Evolutionary conservation across 2,797 vertebrate genomes (phyloP).

Genomic region (Falco concolor): DNA sequence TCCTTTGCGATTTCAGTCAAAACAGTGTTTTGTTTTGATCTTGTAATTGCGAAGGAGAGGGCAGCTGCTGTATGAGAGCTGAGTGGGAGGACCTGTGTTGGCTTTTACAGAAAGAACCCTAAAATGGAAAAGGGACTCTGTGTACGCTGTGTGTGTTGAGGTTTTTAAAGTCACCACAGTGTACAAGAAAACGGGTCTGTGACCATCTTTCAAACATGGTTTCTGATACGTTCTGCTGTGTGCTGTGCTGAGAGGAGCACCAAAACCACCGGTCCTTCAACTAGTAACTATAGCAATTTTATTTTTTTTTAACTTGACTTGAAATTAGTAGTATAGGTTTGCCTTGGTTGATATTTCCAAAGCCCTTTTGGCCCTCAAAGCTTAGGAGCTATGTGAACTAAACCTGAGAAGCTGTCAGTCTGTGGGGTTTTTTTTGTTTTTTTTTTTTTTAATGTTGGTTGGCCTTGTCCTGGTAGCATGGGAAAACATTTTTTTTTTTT

Average conservation of each 20-base stretch:
- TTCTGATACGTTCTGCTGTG: not conserved
- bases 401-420: not conserved
- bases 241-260: not conserved
- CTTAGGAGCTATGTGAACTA: not conserved
- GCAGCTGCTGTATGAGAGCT: conserved; percentile 8
- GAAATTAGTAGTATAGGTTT: not conserved
- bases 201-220: not conserved
- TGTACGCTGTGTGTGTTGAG: not conserved
- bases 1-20: conserved; percentile 57
- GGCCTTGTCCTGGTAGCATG: not conserved
- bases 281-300: not conserved
- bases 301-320: not conserved
- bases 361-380: not conserved
- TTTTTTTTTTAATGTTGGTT: not conserved
- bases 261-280: not conserved
- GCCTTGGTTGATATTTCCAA: not conserved
- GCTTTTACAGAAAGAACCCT: conserved; percentile 15
- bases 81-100: conserved; percentile 40
- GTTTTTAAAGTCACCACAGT: not conserved
- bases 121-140: conserved; percentile 17
- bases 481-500: conserved; percentile 1
- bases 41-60: not conserved
- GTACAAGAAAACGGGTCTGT: not conserved
- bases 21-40: conserved; percentile 57
- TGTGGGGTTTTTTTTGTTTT: not conserved